Evolutionary conservation across 2,888 invertebrate genomes (phyloP).

Genomic region (Aporophyla lueneburgensis): DNA sequence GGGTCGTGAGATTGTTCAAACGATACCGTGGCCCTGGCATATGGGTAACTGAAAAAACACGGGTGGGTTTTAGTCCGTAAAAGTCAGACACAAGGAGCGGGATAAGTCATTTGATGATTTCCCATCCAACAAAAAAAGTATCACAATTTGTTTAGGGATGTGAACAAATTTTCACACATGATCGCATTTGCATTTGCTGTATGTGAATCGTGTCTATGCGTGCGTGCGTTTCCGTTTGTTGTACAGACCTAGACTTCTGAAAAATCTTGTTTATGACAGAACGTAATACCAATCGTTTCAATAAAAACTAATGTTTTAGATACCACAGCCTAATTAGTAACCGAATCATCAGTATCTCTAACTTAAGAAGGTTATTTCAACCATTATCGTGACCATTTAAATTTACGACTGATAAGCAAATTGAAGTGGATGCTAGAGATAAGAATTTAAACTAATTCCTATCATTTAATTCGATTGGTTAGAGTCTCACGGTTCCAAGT

Average conservation of each 20-base stretch:
- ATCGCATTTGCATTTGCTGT: not conserved
- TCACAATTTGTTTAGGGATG: too few species aligned
- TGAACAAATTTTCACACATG: not conserved
- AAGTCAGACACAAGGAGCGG: too few species aligned
- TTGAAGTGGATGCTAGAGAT: slow-evolving; percentile 66
- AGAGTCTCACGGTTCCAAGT: slow-evolving; percentile 44
- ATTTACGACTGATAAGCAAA: slow-evolving; percentile 71
- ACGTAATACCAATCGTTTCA: slow-evolving; percentile 29
- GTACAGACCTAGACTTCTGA: not conserved
- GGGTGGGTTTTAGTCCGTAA: too few species aligned
- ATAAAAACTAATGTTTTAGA: slow-evolving; percentile 65
- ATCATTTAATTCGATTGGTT: slow-evolving; percentile 39
- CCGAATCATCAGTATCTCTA: slow-evolving; percentile 47
- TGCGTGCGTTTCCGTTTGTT: not conserved
- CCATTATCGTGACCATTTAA: slow-evolving; percentile 68
- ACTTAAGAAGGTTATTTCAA: slow-evolving; percentile 55
- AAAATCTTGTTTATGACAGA: not conserved
- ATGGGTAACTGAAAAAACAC: too few species aligned
- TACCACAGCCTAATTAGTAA: slow-evolving; percentile 64
- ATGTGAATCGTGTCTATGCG: not conserved
- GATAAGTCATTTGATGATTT: too few species aligned
- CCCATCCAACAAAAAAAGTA: too few species aligned
- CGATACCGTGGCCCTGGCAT: too few species aligned
- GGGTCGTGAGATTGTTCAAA: too few species aligned
- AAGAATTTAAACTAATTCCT: slow-evolving; percentile 67